phyloP scores from a whole-genome alignment of 2,113 vertebrate species.

The Amazona guildingii region DNA sequence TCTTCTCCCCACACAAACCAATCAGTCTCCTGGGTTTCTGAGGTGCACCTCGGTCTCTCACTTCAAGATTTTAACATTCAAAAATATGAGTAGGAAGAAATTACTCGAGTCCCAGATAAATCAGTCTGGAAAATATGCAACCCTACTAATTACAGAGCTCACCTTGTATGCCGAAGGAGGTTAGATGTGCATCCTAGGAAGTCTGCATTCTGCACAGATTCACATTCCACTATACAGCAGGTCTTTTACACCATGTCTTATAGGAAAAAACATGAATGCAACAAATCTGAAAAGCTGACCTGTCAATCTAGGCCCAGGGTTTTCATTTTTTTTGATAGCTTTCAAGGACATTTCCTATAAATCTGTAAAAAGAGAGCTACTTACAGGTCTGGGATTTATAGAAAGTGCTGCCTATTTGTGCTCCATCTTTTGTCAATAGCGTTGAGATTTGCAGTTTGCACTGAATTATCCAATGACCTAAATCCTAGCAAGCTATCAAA shows the following conservation, averaged over 20 bases:
- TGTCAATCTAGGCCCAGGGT: neutral
- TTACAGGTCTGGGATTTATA: constrained; percentile 60
- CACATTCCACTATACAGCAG: neutral
- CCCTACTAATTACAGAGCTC: neutral
- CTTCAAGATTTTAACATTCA: neutral
- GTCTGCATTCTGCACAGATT: neutral
- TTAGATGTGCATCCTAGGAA: neutral
- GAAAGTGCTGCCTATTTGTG: constrained; percentile 59
- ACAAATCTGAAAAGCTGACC: neutral
- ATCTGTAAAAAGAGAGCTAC: constrained; percentile 58
- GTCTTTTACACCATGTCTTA: neutral
- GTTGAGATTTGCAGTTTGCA: constrained; percentile 68
- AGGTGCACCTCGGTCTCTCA: neutral
- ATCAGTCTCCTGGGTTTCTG: neutral
- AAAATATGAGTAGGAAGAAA: neutral
- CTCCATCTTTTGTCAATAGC: constrained; percentile 70
- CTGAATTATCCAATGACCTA: constrained; percentile 75
- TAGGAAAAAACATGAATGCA: neutral
- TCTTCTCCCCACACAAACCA: neutral
- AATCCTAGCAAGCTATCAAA: constrained; percentile 70
- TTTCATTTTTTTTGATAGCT: neutral
- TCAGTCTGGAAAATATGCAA: neutral
- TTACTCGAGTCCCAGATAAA: neutral
- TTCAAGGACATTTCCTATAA: constrained; percentile 56
- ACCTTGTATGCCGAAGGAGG: neutral